These are phyloP conservation scores for Schizothorax lantsangensis DNA, from an alignment of 2,797 vertebrate species.

Conservation along the genomic window DNA sequence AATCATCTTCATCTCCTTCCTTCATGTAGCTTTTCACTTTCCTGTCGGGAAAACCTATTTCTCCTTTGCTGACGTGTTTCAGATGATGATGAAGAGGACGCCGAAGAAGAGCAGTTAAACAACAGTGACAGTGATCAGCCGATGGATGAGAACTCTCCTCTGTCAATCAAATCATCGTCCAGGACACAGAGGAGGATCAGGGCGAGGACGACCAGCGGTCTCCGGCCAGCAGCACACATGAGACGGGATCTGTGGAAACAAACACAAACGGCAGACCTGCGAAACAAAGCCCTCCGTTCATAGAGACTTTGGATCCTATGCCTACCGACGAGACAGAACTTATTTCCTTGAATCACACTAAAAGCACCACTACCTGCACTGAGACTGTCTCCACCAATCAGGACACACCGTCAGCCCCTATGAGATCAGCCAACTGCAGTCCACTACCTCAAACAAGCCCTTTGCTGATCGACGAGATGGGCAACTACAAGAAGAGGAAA, in stretches of 20 bases:
- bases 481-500: constrained; percentile 74
- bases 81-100: constrained; percentile 66
- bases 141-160: constrained; percentile 49
- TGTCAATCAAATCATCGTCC: constrained; percentile 34
- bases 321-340: not conserved
- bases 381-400: constrained; percentile 28
- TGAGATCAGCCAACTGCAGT: constrained; percentile 59
- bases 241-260: constrained; percentile 53
- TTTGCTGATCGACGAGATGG: constrained; percentile 40
- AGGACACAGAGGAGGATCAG: constrained; percentile 55
- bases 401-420: constrained; percentile 25
- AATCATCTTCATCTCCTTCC: not conserved
- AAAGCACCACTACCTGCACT: constrained; percentile 33
- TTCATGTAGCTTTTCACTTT: not conserved
- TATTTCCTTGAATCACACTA: constrained; percentile 55
- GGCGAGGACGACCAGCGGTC: constrained; percentile 60
- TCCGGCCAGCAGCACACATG: constrained; percentile 54
- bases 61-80: not conserved
- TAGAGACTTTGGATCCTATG: constrained; percentile 42
- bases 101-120: constrained; percentile 44
- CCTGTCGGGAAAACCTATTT: too few species aligned
- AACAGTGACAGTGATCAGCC: constrained; percentile 55
- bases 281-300: constrained; percentile 60
- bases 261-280: constrained; percentile 46
- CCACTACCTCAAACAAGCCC: constrained; percentile 58